Evolutionary conservation across 2,888 invertebrate genomes (phyloP).

Genomic region (Drosophila tanythrix): DNA sequence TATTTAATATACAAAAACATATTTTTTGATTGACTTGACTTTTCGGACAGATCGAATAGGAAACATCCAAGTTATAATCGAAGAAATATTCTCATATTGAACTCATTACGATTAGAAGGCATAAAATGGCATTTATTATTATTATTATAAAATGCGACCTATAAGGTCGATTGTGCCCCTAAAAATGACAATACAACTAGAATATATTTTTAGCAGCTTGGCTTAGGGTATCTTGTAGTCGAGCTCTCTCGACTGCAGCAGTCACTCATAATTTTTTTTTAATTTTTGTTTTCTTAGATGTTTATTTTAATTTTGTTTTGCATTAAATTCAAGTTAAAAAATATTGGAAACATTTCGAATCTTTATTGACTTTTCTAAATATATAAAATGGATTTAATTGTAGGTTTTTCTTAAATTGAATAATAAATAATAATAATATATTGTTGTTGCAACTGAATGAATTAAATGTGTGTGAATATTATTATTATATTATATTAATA

Average conservation of each 20-base stretch:
- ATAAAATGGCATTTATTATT: too few relatives aligned
- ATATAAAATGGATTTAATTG: too few relatives aligned
- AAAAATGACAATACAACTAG: background rate
- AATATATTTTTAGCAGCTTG: background rate
- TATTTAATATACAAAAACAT: background rate
- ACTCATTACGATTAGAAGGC: background rate
- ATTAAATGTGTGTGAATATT: too few relatives aligned
- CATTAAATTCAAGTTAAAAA: too few relatives aligned
- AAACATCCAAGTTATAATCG: background rate
- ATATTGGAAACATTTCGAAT: too few relatives aligned
- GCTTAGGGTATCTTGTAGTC: background rate
- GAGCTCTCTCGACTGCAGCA: background rate
- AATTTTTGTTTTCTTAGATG: background rate
- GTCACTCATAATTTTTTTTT: background rate
- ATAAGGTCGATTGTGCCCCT: too few relatives aligned
- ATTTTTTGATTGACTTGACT: background rate
- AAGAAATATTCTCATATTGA: background rate
- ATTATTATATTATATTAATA: too few relatives aligned
- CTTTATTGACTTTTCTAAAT: too few relatives aligned
- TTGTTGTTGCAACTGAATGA: too few relatives aligned
- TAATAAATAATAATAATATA: too few relatives aligned
- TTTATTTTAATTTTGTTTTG: rapidly evolving
- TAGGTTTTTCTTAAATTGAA: too few relatives aligned
- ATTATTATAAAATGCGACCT: too few relatives aligned
- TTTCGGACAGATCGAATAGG: background rate